These are phyloP conservation scores for Ceratina japonica DNA, from an alignment of 1,140 invertebrate species.

Conservation along the genomic window DNA sequence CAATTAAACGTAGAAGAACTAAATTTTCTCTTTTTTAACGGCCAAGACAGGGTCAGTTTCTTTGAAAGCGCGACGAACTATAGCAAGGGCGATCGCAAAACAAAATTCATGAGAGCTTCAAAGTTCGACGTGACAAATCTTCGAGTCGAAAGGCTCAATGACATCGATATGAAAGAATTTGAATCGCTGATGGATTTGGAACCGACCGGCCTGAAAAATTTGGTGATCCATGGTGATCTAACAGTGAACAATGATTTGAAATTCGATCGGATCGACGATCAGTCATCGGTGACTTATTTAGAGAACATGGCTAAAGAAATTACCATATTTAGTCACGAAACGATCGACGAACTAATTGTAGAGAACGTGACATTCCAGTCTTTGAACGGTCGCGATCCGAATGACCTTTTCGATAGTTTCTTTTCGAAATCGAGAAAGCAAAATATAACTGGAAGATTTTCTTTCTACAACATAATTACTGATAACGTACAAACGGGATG, in stretches of 20 bases:
- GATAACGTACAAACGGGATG: constrained; percentile 39
- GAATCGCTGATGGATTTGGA: neutral
- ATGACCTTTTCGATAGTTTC: constrained; percentile 43
- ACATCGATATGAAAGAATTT: constrained; percentile 19
- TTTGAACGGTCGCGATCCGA: constrained; percentile 36
- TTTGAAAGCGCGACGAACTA: constrained; percentile 24
- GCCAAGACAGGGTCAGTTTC: neutral
- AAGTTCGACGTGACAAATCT: constrained; percentile 51
- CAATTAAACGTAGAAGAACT: constrained; percentile 47
- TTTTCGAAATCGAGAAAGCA: constrained; percentile 58
- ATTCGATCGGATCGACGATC: constrained; percentile 43
- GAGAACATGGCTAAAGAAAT: constrained; percentile 30
- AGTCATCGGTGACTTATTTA: constrained; percentile 42
- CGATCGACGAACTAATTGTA: constrained; percentile 49
- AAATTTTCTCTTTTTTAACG: constrained; percentile 47
- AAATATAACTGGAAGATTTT: constrained; percentile 32
- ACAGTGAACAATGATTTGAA: constrained; percentile 44
- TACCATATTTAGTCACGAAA: constrained; percentile 34
- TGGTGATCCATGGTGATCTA: constrained; percentile 60
- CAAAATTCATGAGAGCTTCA: constrained; percentile 25
- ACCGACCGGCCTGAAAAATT: neutral
- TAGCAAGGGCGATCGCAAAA: constrained; percentile 11
- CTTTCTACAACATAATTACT: constrained; percentile 38
- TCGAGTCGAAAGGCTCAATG: constrained; percentile 35
- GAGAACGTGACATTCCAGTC: constrained; percentile 43